Base-by-base conservation (phyloP, 2,113 vertebrate species). In the Amblyopsis rosae region DNA sequence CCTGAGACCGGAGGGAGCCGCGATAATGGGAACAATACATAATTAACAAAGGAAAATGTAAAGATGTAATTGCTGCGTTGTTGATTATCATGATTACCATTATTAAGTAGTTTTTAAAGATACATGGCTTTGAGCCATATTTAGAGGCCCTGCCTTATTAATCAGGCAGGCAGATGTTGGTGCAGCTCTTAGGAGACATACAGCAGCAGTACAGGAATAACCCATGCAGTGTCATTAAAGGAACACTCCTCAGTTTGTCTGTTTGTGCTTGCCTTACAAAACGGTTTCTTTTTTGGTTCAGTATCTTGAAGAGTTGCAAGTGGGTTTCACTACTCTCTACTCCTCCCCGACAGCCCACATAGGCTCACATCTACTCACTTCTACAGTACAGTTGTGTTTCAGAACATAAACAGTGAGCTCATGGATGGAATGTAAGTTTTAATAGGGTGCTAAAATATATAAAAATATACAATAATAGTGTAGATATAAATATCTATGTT, bases 121-220 rank as follows among this genome's bases (percentile, higher is more conserved):
- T 91, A 91, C 88, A 91, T 93, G 89, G 91, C 90, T 91, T 77
- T 87, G 85, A 93, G 92, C 90, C 86, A 93, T 85, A 91, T 90
- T 92, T 91, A 92, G 87, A 82, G 82, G 72, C 80, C 75, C 82
- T 91, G 73, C 91, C 87, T 92, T 93, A 93, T 91, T 93, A 86
- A 93, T 92, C 86, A 88, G 83, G 89, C 86, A 88, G 83, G 89
- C 89, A 90, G 91, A 86, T 92, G 91, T 92, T 90, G 89, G 83
- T 76, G 79, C 67, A 82, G 84, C 81, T 88, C 83, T 88, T 74
- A 76, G 57, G 82, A 86, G 87, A 75, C 76, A 79, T 76, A 60
- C 69, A 81, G 80, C 67, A 60, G 74, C 46, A 64, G n/a, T 51
- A 12, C 49, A 60, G 59, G 81, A 72, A 62, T 62, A 70, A 71